phyloP scores from a whole-genome alignment of 2,797 vertebrate species.

The Acropternis orthonyx region DNA sequence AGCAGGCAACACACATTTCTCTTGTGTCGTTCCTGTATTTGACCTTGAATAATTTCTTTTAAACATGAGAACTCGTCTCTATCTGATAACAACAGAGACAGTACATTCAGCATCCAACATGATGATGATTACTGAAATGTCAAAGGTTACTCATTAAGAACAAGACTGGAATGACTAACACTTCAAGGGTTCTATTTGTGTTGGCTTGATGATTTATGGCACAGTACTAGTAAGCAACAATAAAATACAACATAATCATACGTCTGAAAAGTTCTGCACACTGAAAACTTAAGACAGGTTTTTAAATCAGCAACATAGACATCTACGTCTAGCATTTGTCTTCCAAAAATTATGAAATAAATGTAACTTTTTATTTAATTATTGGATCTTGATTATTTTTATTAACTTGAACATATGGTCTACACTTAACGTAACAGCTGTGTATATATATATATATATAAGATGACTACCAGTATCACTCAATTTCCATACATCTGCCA shows the following conservation, averaged over 20 bases:
- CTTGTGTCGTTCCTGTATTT: not conserved
- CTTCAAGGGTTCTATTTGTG: not conserved
- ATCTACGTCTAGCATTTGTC: not conserved
- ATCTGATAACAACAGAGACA: not conserved
- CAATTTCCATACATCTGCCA: not conserved
- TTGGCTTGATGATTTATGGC: not conserved
- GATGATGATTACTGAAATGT: not conserved
- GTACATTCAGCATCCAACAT: not conserved
- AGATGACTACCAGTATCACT: not conserved
- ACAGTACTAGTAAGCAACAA: not conserved
- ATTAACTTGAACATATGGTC: not conserved
- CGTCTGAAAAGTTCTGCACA: not conserved
- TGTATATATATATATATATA: not conserved
- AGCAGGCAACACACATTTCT: not conserved
- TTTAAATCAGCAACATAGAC: not conserved
- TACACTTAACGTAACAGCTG: not conserved
- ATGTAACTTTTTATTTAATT: not conserved
- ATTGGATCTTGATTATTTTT: not conserved
- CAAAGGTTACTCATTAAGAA: not conserved
- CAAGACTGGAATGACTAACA: not conserved
- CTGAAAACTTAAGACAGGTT: not conserved
- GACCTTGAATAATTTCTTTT: constrained; percentile 53
- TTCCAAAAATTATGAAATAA: not conserved
- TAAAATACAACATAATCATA: not conserved
- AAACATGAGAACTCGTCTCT: constrained; percentile 34